Evolutionary conservation across 2,797 vertebrate genomes (phyloP).

Genomic region (Erethizon dorsatum): DNA sequence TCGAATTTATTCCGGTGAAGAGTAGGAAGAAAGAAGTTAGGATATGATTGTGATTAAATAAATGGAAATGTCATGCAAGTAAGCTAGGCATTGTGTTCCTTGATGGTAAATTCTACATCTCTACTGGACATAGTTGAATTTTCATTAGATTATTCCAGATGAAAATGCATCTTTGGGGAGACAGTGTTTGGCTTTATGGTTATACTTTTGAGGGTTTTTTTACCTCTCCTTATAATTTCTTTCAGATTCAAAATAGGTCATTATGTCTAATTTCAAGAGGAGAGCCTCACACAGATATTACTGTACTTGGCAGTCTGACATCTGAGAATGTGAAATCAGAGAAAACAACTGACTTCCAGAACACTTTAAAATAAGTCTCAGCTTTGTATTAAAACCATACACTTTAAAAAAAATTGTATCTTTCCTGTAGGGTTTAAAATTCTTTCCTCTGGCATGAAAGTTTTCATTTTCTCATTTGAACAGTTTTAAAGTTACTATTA

Average conservation of each 20-base stretch:
- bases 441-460: neutral
- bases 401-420: neutral
- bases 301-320: neutral
- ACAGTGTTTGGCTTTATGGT: neutral
- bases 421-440: neutral
- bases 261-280: neutral
- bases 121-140: neutral
- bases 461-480: neutral
- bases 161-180: neutral
- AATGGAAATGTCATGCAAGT: neutral
- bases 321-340: neutral
- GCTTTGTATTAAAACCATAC: neutral
- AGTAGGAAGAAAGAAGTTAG: constrained; percentile 15
- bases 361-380: neutral
- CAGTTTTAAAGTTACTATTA: neutral
- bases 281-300: neutral
- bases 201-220: neutral
- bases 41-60: neutral
- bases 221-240: neutral
- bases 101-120: neutral
- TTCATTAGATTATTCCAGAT: neutral
- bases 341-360: neutral
- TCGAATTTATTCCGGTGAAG: constrained; percentile 8
- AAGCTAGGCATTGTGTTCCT: neutral
- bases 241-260: neutral